Base-by-base conservation (phyloP, 2,888 invertebrate genomes). In the Calliphora vomitoria region DNA sequence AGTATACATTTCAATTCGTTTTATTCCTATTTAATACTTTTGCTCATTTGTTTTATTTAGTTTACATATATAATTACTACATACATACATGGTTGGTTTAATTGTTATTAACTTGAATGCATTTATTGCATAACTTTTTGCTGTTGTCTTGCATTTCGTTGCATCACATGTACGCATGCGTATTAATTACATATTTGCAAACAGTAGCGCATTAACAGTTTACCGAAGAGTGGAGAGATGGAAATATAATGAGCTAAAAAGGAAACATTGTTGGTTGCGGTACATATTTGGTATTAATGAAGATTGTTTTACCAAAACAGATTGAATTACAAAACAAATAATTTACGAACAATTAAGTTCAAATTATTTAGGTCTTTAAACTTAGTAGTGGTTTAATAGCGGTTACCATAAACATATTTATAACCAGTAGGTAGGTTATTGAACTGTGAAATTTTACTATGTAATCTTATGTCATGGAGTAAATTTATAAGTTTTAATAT, bases 91-190 rank as follows among this genome's bases (percentile, higher is more conserved):
- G 41, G 25, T 15, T 72, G 58, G 60, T 71, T 80, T 50, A 69
- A 69, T 60, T 80, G 38, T 71, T 25, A 47, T 53, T 62, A 66
- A 66, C 53, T 81, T 66, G 31, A 64, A 50, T 75, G 68, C n/a
- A 69, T 66, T 44, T 66, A 13, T 78, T 78, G 50, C 86, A 78
- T 78, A 78, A 78, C 71, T 64, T 38, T 35, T 74, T 58, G 1
- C 55, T 6, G 18, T 55, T 66, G 44, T 44, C 4, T 44, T 44
- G 31, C 11, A 15, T 13, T 44, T 72, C 15, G 25, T 81, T 85
- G 80, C 81, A 81, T 81, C 75, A 85, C n/a, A 44, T 31, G 20
- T 74, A 71, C 76, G 76, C 76, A 62, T 69, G 76, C 76, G 82
- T 69, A 15, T 25, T 47, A 50, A 35, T 3, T 35, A n/a, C n/a